phyloP scores from a whole-genome alignment of 2,888 invertebrate genomes.

The Uropetala carovei region DNA sequence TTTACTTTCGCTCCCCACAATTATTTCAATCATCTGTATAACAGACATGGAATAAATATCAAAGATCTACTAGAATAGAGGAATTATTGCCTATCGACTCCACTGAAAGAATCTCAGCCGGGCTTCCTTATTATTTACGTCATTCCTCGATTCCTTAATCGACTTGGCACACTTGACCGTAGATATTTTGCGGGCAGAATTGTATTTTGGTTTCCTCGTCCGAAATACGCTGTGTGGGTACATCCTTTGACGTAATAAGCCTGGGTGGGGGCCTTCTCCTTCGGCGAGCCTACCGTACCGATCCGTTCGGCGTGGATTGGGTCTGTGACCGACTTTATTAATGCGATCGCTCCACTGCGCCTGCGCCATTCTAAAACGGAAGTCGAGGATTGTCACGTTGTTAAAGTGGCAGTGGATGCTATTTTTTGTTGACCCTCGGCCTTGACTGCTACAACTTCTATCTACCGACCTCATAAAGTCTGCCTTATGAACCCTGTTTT shows the following conservation, averaged over 20 bases:
- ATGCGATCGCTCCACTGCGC: background rate
- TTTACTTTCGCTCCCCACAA: no score
- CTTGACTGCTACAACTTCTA: background rate
- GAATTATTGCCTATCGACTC: no score
- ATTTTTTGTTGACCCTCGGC: background rate
- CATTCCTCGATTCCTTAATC: no score
- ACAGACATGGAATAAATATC: no score
- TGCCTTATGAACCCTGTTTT: background rate
- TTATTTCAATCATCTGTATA: no score
- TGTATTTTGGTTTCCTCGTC: constrained; percentile 33
- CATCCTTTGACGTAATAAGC: constrained; percentile 39
- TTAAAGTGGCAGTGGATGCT: no score
- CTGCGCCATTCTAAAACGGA: background rate
- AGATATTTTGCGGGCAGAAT: no score
- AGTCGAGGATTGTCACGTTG: background rate
- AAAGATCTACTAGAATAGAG: no score
- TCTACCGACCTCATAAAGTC: background rate
- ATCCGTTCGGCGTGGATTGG: background rate
- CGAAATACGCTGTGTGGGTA: constrained; percentile 33
- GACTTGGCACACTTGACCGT: no score
- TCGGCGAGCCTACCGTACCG: background rate
- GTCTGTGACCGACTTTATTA: constrained; percentile 25
- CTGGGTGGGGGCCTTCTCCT: background rate
- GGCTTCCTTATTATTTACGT: no score
- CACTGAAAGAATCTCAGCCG: no score